Evolutionary conservation across 2,113 vertebrate genomes (phyloP), one percentile per base, ranked within the genome.

Genomic region (Meles meles): DNA sequence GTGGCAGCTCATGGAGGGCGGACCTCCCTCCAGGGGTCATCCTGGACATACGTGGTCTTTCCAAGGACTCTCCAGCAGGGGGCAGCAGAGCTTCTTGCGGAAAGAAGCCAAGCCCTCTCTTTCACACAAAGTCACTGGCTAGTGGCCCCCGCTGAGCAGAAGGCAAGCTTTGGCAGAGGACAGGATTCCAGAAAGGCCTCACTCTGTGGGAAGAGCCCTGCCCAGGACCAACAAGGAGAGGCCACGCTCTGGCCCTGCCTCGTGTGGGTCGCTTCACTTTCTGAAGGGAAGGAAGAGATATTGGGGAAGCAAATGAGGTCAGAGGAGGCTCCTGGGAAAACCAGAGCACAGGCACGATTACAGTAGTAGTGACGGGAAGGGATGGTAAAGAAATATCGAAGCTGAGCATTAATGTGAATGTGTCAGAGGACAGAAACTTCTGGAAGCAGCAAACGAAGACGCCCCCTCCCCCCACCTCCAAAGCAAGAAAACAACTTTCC

Each of bases 11-110:
- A 10, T 4, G 17, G 69, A 76, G n/a, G 12, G 1, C 21, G 13
- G 0, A 12, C n/a, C 21, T 12, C 0, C n/a, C 21, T 12, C 0
- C 0, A 2, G 17, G 0, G 0, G 8, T 29, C 18, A 1, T 1
- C 61, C 34, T 2, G 3, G 47, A 25, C 34, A 2, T 2, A 20
- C 0, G 25, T 3, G 49, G 91, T 17, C 77, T 27, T 80, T 92
- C 44, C 87, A 23, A 1, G 2, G 1, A 1, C 3, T 0, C 0
- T 59, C 97, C 97, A 96, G 97, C 87, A 95, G 97, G 83, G 92
- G 95, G 90, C 87, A 96, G 97, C 90, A 97, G 90, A 96, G 83
- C 61, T 29, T 5, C 74, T 29, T 6, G 34, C 11, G 12, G 23
- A 79, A 65, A 69, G 44, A 63, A 1, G 31, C 21, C 21, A 0